Base-by-base conservation (phyloP, 2,797 vertebrate genomes). In the Darevskia nairensis region DNA sequence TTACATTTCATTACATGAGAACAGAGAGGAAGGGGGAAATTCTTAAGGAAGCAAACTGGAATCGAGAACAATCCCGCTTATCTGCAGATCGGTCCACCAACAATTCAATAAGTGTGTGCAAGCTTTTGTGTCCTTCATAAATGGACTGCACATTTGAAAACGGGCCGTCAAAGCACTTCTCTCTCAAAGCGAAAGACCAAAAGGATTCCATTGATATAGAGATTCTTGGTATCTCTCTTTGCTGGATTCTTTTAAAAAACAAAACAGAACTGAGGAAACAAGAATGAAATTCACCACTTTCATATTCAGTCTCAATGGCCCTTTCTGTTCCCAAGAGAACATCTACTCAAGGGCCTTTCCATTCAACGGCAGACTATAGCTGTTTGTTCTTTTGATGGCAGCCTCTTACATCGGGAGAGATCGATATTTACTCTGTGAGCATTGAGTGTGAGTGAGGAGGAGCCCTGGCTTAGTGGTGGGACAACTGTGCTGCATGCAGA, bases 1-100 rank as follows among this genome's bases (percentile, higher is more conserved):
- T 94, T 94, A 77, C 61, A 15, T 92, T 93, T 94, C 89, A 91
- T 93, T 88, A 92, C 88, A 93, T 80, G 25, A 92, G 92, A 94
- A 27, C 13, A 55, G 2, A 27, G 68, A 6, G 75, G n/a, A 7
- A 76, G 8, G 72, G 55, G 35, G 27, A 8, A 66, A 95, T 94
- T 94, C 92, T 91, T 85, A 61, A 89, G 86, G 78, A 92, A 84
- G 81, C 90, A 71, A 94, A 95, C 93, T 86, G 89, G 46, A 93
- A 89, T 88, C 29, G 89, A 91, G 86, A 93, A 84, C 80, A 92
- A 94, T 85, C 66, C 39, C 32, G 27, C 46, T 89, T 95, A 94
- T 92, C 94, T 91, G 79, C 50, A 81, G 86, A 94, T 94, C 89
- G 55, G 77, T 81, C 2, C 0, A 64, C 59, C 88, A 85, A 93